Evolutionary conservation across 2,797 vertebrate species (phyloP).

Genomic region (Labeo calbasu): DNA sequence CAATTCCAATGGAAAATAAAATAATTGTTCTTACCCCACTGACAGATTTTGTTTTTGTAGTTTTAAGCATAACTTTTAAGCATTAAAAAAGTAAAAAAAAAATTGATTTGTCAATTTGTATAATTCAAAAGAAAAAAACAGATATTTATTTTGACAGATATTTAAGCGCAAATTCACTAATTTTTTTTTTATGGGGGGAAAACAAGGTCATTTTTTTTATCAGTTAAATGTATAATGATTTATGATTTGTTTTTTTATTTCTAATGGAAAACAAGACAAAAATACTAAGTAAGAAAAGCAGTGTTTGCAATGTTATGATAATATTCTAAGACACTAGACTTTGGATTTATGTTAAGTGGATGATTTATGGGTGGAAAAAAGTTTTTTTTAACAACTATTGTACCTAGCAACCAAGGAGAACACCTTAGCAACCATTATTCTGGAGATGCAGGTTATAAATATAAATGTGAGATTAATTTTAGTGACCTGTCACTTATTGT

Average conservation of each 20-base stretch:
- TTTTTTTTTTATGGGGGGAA: neutral
- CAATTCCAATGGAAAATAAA: too few relatives aligned
- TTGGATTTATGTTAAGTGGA: neutral
- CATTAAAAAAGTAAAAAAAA: neutral
- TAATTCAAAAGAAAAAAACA: neutral
- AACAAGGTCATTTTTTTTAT: too few relatives aligned
- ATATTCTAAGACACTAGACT: neutral
- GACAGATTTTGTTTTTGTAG: neutral
- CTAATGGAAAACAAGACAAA: neutral
- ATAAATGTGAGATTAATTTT: neutral
- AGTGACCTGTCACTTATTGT: neutral
- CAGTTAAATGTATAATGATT: neutral
- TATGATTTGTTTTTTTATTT: too few relatives aligned
- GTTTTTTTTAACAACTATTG: too few relatives aligned
- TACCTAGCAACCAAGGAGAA: too few relatives aligned
- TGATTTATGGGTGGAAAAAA: neutral
- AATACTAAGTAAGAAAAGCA: neutral
- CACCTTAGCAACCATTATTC: neutral
- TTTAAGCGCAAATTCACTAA: too few relatives aligned
- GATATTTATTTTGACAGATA: too few relatives aligned
- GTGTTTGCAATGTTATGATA: neutral
- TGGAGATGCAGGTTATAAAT: neutral
- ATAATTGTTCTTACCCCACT: neutral
- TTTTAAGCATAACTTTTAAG: too few relatives aligned
- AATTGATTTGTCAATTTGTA: neutral